Base-by-base conservation (phyloP, 37 sponge, comb jelly and placozoan species). In the Bolinopsis microptera region DNA sequence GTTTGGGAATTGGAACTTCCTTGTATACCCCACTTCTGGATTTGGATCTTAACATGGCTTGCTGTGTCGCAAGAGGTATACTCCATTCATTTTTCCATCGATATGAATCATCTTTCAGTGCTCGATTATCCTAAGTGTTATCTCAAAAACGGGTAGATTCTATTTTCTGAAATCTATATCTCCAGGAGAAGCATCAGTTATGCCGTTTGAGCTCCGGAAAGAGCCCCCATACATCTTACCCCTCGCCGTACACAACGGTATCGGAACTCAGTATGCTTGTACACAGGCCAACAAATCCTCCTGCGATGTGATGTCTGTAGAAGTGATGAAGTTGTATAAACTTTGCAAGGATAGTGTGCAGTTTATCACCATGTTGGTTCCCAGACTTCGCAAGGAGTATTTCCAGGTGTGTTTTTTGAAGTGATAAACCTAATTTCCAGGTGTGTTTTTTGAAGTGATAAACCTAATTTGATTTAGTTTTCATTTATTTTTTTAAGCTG, bases 321-420 rank as follows among this genome's bases (percentile, higher is more conserved):
- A 86, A 48, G 36, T 86, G 27, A 38, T 38, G 8, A 39, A 38
- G 90, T 86, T 86, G 38, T 86, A 86, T 48, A 86, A 86, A 23
- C 90, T 86, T 2, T 41, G 61, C 28, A 38, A 40, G 35, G 90
- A 86, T 27, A 36, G 38, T 13, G 61, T 86, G 0, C 90, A 86
- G 90, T 1, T 28, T 40, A 36, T 86, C 61, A 24, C 61, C 22
- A 23, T 86, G 26, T 26, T 28, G 1, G 61, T 86, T 27, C 90
- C 90, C 34, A 40, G 90, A 39, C 90, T 86, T 38, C 32, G 35
- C 21, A 86, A 86, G 22, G 61, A 86, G 61, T 86, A 86, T 41
- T 86, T 86, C 61, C 90, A 86, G 90, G 90, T 86, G 24, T 25
- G 24, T 27, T 74, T 67, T 18, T 18, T 13, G 68, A 67, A 67